Evolutionary conservation across 1,140 invertebrate species (phyloP).

Genomic region (Augochlora pura): DNA sequence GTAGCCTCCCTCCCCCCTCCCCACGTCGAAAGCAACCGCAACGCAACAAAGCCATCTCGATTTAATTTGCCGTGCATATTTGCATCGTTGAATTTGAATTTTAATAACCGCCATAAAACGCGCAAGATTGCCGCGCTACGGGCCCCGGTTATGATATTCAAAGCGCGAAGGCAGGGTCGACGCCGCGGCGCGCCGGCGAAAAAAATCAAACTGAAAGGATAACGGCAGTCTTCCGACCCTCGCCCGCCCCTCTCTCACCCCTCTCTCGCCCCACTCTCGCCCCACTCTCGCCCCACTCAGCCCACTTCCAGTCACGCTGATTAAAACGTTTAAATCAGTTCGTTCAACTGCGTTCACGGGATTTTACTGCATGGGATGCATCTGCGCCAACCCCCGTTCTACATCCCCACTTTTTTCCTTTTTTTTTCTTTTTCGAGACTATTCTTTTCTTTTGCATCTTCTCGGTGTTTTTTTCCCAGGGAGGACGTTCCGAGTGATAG

Average conservation of each 20-base stretch:
- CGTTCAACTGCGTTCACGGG: slow-evolving; percentile 5
- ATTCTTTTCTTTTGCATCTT: no score
- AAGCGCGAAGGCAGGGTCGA: not conserved
- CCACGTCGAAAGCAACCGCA: not conserved
- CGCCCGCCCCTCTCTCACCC: no score
- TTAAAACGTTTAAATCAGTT: slow-evolving; percentile 43
- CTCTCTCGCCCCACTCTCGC: no score
- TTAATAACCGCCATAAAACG: slow-evolving; percentile 27
- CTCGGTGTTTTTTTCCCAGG: no score
- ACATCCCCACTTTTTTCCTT: not conserved
- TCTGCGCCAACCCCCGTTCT: not conserved
- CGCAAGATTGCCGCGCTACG: slow-evolving; percentile 1
- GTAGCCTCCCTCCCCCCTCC: no score
- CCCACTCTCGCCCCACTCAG: no score
- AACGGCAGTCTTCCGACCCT: slow-evolving; percentile 12
- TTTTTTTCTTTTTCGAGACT: no score
- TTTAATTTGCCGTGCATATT: slow-evolving; percentile 31
- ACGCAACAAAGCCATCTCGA: slow-evolving; percentile 7
- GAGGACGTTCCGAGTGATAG: no score
- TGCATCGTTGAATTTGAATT: slow-evolving; percentile 34
- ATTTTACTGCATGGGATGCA: not conserved
- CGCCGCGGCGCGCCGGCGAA: fast-evolving
- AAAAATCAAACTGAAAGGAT: slow-evolving; percentile 29
- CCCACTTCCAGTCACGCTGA: not conserved
- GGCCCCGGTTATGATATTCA: slow-evolving; percentile 9